These are phyloP conservation scores for Nicator chloris DNA, from an alignment of 2,113 vertebrate species.

Conservation along the genomic window DNA sequence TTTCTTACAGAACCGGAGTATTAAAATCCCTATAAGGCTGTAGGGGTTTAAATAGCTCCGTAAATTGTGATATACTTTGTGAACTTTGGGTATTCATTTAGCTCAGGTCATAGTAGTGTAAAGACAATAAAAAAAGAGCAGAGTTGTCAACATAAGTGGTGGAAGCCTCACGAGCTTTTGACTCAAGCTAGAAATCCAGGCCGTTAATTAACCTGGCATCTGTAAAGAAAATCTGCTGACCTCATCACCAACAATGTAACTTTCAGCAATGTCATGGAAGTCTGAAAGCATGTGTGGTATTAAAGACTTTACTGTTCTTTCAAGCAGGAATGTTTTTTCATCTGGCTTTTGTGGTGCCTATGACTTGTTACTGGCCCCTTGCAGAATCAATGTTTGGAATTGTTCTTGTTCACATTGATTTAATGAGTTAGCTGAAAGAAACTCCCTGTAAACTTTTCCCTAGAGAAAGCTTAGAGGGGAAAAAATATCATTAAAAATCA, in stretches of 20 bases:
- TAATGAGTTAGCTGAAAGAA: not conserved
- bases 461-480: not conserved
- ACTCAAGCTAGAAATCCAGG: not conserved
- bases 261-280: not conserved
- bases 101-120: not conserved
- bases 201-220: not conserved
- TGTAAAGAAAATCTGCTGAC: not conserved
- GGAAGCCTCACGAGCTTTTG: not conserved
- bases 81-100: not conserved
- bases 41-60: not conserved
- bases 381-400: not conserved
- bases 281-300: not conserved
- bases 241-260: not conserved
- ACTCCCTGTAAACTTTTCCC: not conserved
- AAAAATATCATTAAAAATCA: not conserved
- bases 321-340: not conserved
- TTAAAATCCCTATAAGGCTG: not conserved
- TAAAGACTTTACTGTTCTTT: not conserved
- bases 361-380: not conserved
- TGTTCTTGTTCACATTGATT: not conserved
- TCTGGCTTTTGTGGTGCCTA: not conserved
- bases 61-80: not conserved
- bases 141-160: not conserved
- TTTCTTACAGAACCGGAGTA: not conserved
- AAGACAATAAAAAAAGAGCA: not conserved